A percentile compares a stretch with the other conserved stretches of the same genome.
These are phyloP conservation scores for Mionectes macconnelli DNA, from an alignment of 2,113 vertebrate species.

Conservation along the genomic window DNA sequence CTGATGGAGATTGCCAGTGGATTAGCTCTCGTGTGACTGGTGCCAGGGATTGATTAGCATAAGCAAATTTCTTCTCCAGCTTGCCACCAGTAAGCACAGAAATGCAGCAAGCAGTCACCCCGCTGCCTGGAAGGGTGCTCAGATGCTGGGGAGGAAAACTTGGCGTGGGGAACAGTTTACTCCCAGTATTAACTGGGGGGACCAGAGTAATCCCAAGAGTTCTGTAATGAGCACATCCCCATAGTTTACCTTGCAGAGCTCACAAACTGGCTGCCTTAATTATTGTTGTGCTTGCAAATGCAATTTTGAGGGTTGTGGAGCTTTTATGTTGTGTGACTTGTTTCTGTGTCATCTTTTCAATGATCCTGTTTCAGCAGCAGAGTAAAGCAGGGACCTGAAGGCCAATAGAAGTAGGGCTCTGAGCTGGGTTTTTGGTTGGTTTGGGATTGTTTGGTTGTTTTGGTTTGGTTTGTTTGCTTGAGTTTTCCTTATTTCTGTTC, in stretches of 20 bases:
- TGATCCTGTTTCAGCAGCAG: background rate
- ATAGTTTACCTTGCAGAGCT: background rate
- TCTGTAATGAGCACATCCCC: background rate
- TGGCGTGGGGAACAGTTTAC: background rate
- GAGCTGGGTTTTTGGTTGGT: background rate
- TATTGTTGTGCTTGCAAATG: background rate
- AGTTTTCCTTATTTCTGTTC: background rate
- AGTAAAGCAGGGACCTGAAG: background rate
- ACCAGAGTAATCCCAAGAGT: background rate
- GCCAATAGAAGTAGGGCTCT: background rate
- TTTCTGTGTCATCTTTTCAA: background rate
- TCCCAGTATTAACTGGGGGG: background rate
- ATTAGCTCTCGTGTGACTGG: slow-evolving; percentile 37
- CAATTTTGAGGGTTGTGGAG: background rate
- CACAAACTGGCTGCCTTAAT: background rate
- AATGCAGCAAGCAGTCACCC: background rate
- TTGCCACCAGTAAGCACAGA: background rate
- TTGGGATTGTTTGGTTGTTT: background rate
- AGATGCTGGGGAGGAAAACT: background rate
- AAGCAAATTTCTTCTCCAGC: slow-evolving; percentile 42
- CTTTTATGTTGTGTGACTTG: background rate
- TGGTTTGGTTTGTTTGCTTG: background rate
- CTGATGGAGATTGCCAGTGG: slow-evolving; percentile 50
- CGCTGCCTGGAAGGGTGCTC: background rate
- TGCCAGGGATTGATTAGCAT: slow-evolving; percentile 59